Base-by-base conservation (phyloP, 1,140 invertebrate genomes). In the Brachionus paranguensis region DNA sequence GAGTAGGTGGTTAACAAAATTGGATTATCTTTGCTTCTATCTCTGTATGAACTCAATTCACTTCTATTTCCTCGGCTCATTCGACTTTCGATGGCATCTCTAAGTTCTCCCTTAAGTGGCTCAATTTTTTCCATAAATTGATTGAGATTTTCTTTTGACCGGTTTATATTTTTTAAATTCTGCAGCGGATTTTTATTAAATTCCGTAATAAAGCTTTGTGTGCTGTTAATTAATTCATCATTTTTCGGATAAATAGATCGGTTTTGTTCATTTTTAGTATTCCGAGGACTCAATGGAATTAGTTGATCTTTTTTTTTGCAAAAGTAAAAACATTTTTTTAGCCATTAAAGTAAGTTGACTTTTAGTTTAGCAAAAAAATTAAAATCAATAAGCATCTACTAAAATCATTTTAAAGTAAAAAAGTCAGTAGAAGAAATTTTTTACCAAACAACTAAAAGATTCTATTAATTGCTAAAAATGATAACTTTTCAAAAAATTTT, bases 121-220 rank as follows among this genome's bases (percentile, higher is more conserved):
- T 43, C 33, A 72, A 72, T 72, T 17, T 72, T 37, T 43, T 72
- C 41, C 11, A 72, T 72, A 72, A 72, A 72, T n/a, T 41, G 68
- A 10, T 45, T 41, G 6, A 43, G 33, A 3, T 41, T 17, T 72
- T 37, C 17, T 72, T 68, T 41, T 0, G 33, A 33, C 20, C 20
- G 68, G 6, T 0, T 43, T 10, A 1, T 37, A 6, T 72, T 43
- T 41, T 72, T 72, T 1, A 43, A 43, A 72, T 60, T 60, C 10
- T 60, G n/a, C 14, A 17, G 14, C n/a, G 47, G 47, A 24, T 20
- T 60, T 24, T 24, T 20, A 2, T 24, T 60, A 8, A 10, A 1
- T 10, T 60, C 53, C 5, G n/a, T 60, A 10, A 17, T 60, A 10
- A 20, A 60, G 10, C 20, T 20, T 60, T 60, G 53, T n/a, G 47